Base-by-base conservation (phyloP, 1,140 invertebrate species). In the Sitodiplosis mosellana region DNA sequence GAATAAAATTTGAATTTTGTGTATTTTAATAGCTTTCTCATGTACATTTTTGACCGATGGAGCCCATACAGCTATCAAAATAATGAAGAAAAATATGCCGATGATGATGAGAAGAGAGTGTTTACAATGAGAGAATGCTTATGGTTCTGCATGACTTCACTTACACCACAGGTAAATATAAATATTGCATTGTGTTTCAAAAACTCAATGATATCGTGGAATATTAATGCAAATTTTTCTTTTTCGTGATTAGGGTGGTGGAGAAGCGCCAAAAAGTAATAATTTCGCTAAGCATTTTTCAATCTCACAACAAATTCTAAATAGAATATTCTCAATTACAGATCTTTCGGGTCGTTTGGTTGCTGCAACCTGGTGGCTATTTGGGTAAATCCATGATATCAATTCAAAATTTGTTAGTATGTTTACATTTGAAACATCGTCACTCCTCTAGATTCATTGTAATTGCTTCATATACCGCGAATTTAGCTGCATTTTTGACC, bases 131-230 rank as follows among this genome's bases (percentile, higher is more conserved):
- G 95, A 58, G 93, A 97, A 66, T 94, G 90, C 59, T 70, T 97
- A 0, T 97, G 94, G 93, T 99, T 98, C 63, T 97, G 93, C 59
- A 96, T 98, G 90, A 97, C 92, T 18, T 96, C 91, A 1, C 61
- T 97, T 7, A 97, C 92, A 0, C 92, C 92, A 0, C 92, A 96
- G 27, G 27, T 27, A 27, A 27, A 27, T 27, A 10, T 33, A 17
- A 11, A 33, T 45, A 2, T 10, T 34, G n/a, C 15, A 45, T 15
- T 17, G 27, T 17, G 11, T 27, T 27, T 27, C 10, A 10, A 5
- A 27, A 27, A 27, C 3, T 27, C 27, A 27, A 27, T 27, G 10
- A 27, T n/a, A n/a, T n/a, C n/a, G n/a, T n/a, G n/a, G n/a, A 27
- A 27, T 27, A 27, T 27, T 27, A 27, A 27, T 10, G 3, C 27